phyloP scores from a whole-genome alignment of 2,888 invertebrate species.

The Julus scandinavius region DNA sequence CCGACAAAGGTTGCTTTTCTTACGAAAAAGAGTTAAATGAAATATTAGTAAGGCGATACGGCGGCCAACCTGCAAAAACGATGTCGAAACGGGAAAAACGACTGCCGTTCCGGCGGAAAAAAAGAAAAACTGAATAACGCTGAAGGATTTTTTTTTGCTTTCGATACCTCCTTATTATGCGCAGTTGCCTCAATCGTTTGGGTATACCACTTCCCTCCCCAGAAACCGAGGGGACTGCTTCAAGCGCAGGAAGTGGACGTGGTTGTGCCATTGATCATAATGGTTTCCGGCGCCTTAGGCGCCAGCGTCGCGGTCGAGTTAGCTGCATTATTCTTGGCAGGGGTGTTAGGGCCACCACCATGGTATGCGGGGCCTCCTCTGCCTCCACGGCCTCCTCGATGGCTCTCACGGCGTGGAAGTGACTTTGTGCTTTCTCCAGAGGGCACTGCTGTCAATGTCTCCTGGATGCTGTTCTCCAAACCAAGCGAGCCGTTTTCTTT shows the following conservation, averaged over 20 bases:
- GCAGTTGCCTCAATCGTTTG: neutral
- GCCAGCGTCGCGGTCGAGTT: neutral
- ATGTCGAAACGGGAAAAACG: neutral
- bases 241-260: slow-evolving; percentile 49
- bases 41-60: neutral
- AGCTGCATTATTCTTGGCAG: neutral
- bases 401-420: neutral
- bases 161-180: slow-evolving; percentile 27
- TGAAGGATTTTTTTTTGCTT: slow-evolving; percentile 19
- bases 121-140: slow-evolving; percentile 14
- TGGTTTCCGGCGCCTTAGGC: neutral
- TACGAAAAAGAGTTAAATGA: neutral
- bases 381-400: slow-evolving; percentile 45
- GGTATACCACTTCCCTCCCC: too few relatives aligned
- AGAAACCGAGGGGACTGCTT: neutral
- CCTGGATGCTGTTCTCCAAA: slow-evolving; percentile 36
- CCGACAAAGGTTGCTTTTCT: neutral
- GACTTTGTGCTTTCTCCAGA: neutral
- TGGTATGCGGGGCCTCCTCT: neutral
- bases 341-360: neutral
- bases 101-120: neutral
- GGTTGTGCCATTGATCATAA: slow-evolving; percentile 52
- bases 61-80: neutral
- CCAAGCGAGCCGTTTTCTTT: slow-evolving; percentile 48
- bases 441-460: neutral